Percentiles rank a stretch among this genome's conserved stretches.
These are phyloP conservation scores for Epirrhoe tristata DNA, from an alignment of 2,888 invertebrate species.

Conservation along the genomic window DNA sequence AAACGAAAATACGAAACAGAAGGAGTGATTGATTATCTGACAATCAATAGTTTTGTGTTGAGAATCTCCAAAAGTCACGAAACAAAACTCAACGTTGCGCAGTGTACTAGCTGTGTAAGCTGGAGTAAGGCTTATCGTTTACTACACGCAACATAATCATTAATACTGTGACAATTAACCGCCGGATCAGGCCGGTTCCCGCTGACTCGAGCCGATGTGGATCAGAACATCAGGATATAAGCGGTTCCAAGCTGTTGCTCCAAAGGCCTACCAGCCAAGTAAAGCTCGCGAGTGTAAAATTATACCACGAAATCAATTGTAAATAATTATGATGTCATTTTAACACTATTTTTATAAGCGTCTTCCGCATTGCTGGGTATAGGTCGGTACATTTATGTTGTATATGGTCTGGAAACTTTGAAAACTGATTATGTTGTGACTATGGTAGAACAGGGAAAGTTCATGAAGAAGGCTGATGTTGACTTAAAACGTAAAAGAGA, in stretches of 20 bases:
- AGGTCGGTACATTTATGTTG: not conserved
- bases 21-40: too few species aligned
- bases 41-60: too few species aligned
- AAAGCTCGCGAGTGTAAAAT: slow-evolving; percentile 3
- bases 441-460: too few species aligned
- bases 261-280: slow-evolving; percentile 7
- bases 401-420: not conserved
- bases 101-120: slow-evolving; percentile 30
- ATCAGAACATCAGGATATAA: slow-evolving; percentile 61
- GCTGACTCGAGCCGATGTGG: slow-evolving; percentile 56
- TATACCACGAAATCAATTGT: not conserved
- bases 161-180: slow-evolving; percentile 68
- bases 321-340: slow-evolving; percentile 7
- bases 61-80: too few species aligned
- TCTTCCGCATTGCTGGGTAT: not conserved
- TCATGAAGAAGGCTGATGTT: too few species aligned
- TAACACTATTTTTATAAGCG: not conserved
- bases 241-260: slow-evolving; percentile 46
- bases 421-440: not conserved
- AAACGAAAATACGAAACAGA: too few species aligned
- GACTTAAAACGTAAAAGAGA: too few species aligned
- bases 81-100: not conserved
- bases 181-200: slow-evolving; percentile 57
- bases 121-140: slow-evolving; percentile 56
- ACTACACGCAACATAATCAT: slow-evolving; percentile 60